These are phyloP conservation scores for Glaucopsyche alexis DNA, from an alignment of 2,888 invertebrate species.

Conservation along the genomic window DNA sequence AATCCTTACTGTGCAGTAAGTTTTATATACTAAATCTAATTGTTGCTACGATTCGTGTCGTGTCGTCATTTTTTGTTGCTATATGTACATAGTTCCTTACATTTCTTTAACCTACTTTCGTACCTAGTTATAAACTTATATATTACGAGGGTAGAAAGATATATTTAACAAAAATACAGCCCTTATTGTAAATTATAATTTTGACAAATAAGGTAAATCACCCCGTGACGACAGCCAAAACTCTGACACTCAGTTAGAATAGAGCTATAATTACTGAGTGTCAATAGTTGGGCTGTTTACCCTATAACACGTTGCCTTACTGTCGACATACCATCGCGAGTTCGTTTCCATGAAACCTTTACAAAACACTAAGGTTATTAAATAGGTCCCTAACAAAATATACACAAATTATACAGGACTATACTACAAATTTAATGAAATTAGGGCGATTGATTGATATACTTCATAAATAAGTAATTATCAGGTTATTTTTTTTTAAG, in stretches of 20 bases:
- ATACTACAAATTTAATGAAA: conserved; percentile 17
- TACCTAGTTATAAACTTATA: conserved; percentile 30
- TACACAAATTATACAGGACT: conserved; percentile 25
- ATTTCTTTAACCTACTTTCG: conserved; percentile 17
- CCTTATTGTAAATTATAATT: conserved; percentile 51
- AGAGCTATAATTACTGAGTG: background rate
- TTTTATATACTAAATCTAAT: background rate
- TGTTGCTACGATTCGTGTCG: conserved; percentile 3
- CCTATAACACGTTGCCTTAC: background rate
- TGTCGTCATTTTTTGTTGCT: background rate
- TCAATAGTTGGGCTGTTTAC: background rate
- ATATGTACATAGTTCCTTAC: conserved; percentile 1
- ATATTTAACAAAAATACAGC: conserved; percentile 65
- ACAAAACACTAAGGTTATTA: conserved; percentile 48
- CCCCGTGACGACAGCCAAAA: conserved; percentile 40
- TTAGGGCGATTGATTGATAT: background rate
- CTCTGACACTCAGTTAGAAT: conserved; percentile 39
- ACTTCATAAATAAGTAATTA: background rate
- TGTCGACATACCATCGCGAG: background rate
- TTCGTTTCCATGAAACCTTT: conserved; percentile 76
- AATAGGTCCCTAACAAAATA: conserved; percentile 29
- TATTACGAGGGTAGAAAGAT: conserved; percentile 70
- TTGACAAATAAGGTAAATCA: conserved; percentile 33
- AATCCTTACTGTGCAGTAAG: conserved; percentile 3
- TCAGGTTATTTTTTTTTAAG: too few species aligned